Evolutionary conservation across 2,888 invertebrate genomes (phyloP).

Genomic region (Caenorhabditis doughertyi): DNA sequence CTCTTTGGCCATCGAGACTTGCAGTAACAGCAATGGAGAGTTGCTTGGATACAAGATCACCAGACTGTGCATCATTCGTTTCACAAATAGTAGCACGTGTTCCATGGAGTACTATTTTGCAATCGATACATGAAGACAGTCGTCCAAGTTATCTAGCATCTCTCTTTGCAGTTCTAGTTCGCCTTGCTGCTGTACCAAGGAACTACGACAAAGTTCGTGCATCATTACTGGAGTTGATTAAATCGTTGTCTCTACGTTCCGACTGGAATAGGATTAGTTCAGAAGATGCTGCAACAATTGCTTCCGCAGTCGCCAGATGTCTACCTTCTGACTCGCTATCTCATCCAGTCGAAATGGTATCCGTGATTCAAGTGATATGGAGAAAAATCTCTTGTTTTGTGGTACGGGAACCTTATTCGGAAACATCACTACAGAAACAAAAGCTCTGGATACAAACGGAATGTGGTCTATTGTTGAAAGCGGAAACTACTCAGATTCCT

Average conservation of each 20-base stretch:
- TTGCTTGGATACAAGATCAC: constrained; percentile 65
- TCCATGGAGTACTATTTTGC: constrained; percentile 71
- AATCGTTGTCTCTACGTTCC: constrained; percentile 64
- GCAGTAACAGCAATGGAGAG: constrained; percentile 69
- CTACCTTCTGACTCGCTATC: constrained; percentile 67
- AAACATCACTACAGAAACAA: constrained; percentile 68
- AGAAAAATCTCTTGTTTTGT: constrained; percentile 77
- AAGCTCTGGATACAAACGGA: constrained; percentile 73
- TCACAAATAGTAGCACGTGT: constrained; percentile 78
- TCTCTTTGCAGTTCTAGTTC: constrained; percentile 70
- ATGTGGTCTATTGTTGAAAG: constrained; percentile 70
- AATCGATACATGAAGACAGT: constrained; percentile 72
- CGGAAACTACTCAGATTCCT: constrained; percentile 50
- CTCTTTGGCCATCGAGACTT: constrained; percentile 70
- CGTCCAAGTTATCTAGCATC: constrained; percentile 75
- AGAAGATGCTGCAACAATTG: constrained; percentile 69
- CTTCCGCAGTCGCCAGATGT: constrained; percentile 52
- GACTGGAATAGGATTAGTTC: constrained; percentile 74
- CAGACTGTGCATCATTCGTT: constrained; percentile 75
- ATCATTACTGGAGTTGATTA: constrained; percentile 76
- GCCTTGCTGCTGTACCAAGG: constrained; percentile 65
- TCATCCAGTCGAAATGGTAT: constrained; percentile 62
- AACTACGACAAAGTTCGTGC: constrained; percentile 79
- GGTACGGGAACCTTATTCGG: constrained; percentile 48
- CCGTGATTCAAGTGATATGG: constrained; percentile 75